Conservation (phyloP, 2,888 invertebrate species). For the Megalurothrips usitatus region DNA sequence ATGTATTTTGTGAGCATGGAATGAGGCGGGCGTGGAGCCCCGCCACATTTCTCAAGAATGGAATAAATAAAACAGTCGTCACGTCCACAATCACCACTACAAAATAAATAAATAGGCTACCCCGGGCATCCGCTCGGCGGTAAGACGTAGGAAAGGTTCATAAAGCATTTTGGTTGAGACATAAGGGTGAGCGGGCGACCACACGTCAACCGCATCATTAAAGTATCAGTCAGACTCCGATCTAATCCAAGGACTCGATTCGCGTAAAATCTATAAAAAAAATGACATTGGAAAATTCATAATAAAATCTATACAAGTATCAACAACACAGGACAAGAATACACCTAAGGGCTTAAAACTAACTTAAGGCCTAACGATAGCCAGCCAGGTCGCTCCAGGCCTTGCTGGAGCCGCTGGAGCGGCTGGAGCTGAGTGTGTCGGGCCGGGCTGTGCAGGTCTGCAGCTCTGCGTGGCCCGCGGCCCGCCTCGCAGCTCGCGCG, state of each 20-base stretch:
- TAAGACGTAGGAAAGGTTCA: neutral
- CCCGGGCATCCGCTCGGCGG: neutral
- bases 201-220: neutral
- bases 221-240: constrained; percentile 24
- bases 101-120: constrained; percentile 12
- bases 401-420: neutral
- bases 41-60: too few relatives aligned
- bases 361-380: neutral
- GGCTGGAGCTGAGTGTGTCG: neutral
- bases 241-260: neutral
- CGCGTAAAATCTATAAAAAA: constrained; percentile 11
- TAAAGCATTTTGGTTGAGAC: constrained; percentile 19
- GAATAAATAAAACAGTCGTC: constrained; percentile 19
- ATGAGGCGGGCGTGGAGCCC: too few relatives aligned
- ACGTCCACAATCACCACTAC: constrained; percentile 15
- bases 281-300: constrained; percentile 6
- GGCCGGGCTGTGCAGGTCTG: neutral
- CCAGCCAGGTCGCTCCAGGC: neutral
- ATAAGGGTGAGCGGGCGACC: neutral
- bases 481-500: too few relatives aligned
- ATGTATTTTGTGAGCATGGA: neutral
- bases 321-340: constrained; percentile 9
- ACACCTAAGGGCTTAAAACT: neutral
- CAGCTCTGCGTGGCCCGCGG: too few relatives aligned
- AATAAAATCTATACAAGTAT: constrained; percentile 27